Evolutionary conservation across 2,797 vertebrate genomes (phyloP), one percentile per base, ranked within the genome.

Genomic region (Cygnus olor): DNA sequence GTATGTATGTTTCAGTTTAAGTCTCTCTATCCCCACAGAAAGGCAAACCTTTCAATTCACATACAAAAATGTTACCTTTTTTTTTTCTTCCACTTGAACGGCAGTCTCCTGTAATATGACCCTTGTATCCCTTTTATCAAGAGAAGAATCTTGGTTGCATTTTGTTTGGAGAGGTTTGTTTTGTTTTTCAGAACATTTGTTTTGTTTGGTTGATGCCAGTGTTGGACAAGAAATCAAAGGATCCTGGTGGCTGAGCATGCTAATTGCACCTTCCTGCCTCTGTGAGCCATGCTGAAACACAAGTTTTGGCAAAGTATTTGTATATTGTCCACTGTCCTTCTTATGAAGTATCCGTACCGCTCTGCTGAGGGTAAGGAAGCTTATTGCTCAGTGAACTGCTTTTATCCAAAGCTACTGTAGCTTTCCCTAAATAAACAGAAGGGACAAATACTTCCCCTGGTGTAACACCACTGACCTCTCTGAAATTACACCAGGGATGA

Each of bases 401-500:
- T 71, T 85, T 68, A 34, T 56, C 63, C 93, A 93, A 84, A 96
- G 85, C 63, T 25, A 60, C 77, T 57, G 57, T 90, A 14, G 0
- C 61, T 80, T 79, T 91, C 83, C 90, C 92, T 95, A 94, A 95
- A 94, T 81, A 96, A 97, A 69, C 68, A 79, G 64, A 38, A 85
- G 69, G 88, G 65, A 85, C 92, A 16, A 11, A 92, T 70, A 92
- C 72, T 92, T 93, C 86, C 65, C 58, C 51, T 93, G 80, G 72
- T 80, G 83, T 82, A 95, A 92, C 71, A 91, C 77, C 66, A 58
- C 76, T 96, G 93, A 95, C 95, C 96, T 94, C 88, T 80, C 86
- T 58, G 63, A 93, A 95, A 95, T 92, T 92, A 92, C 85, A 96
- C 95, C 69, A 6, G 80, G 49, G 85, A 91, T 94, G 94, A 95